Conservation (phyloP, 35 echinoderm and acorn worm genomes). For the Stichopus chloronotus region DNA sequence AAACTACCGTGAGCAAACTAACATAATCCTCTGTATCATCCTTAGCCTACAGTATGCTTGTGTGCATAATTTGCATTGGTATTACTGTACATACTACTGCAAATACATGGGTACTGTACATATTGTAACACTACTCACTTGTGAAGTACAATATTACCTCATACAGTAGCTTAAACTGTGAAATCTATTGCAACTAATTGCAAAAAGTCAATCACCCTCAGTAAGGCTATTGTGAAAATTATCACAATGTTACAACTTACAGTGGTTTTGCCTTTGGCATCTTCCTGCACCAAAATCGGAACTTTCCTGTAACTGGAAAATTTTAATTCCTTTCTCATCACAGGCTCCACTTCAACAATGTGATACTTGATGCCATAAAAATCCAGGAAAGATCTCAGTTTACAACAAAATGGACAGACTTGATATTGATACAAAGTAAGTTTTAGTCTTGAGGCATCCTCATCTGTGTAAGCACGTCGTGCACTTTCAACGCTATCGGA, state of each 20-base stretch:
- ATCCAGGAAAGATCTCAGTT: constrained; percentile 93
- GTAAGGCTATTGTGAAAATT: too few relatives aligned
- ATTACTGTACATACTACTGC: too few relatives aligned
- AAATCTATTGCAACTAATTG: too few relatives aligned
- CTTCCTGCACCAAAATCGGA: constrained; percentile 76
- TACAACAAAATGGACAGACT: constrained; percentile 97
- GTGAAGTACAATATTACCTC: too few relatives aligned
- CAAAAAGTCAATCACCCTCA: too few relatives aligned
- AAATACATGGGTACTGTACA: too few relatives aligned
- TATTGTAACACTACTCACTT: too few relatives aligned
- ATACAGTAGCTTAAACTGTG: too few relatives aligned
- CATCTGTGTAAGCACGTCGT: constrained; percentile 51
- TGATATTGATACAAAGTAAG: constrained; percentile 97
- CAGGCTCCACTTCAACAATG: constrained; percentile 91
- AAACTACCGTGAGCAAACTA: too few relatives aligned
- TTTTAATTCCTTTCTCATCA: constrained; percentile 85
- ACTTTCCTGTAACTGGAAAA: constrained; percentile 96
- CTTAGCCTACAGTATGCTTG: too few relatives aligned
- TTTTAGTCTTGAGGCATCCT: constrained; percentile 70
- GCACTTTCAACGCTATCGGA: neutral
- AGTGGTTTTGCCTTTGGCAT: constrained; percentile 50
- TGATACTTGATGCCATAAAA: constrained; percentile 86
- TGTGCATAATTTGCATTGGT: too few relatives aligned
- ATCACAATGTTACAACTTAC: constrained; percentile 50
- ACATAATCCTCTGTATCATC: too few relatives aligned